Base-by-base conservation (phyloP, 2,888 invertebrate species). In the Cryptus viduatorius region DNA sequence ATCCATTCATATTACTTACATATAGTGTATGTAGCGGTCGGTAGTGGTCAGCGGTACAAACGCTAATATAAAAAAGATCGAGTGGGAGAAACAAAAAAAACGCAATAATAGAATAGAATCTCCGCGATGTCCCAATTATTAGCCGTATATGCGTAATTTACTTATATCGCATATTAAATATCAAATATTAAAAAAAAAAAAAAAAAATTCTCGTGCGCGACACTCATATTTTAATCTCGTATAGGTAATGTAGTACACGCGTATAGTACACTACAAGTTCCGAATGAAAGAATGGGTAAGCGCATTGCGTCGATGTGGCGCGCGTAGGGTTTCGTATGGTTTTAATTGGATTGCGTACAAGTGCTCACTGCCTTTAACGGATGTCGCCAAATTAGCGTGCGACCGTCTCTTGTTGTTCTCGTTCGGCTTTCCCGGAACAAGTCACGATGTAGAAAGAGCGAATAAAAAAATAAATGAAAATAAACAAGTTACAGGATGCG, bases 351-450 rank as follows among this genome's bases (percentile, higher is more conserved):
- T 90, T 90, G 93, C 92, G 93, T 92, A 92, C 91, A 90, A 92
- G 92, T 92, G 92, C 59, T 31, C 37, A 37, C 90, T 89, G 87
- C 89, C 90, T 90, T 91, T 91, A 90, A 89, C 93, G 93, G 93
- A 93, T 93, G 93, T 92, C 90, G 90, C 89, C 90, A 91, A 93
- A 93, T 93, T 93, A 87, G 88, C 93, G 93, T 93, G 93, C 88
- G 93, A 93, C 93, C 90, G 89, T 89, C 85, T 85, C 86, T 37
- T 37, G 87, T 86, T 87, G 76, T 37, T 77, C 44, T 56, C 67
- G 56, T 59, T 82, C 80, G 65, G 61, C 76, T 79, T 75, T 81
- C 85, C 80, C 84, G 86, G 86, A 87, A 87, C 37, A 37, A 8
- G 85, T 73, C 75, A 44, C 59, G 53, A 87, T 65, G 53, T 80